Evolutionary conservation across 2,797 vertebrate genomes (phyloP), one percentile per base, ranked within the genome.

Genomic region (Acrossocheilus fasciatus): DNA sequence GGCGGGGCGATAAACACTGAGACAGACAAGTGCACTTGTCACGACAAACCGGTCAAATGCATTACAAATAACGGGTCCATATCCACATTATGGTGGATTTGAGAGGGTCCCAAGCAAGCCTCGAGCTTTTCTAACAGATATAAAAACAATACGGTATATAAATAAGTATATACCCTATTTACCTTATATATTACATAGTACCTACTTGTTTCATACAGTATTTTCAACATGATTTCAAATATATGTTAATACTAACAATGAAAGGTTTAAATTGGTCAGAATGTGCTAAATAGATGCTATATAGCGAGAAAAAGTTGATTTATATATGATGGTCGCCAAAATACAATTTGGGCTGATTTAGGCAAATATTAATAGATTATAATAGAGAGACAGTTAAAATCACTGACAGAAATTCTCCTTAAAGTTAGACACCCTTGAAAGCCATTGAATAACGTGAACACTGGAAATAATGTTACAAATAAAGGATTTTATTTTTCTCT

Each of bases 1-100:
- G 84, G 84, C 84, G 84, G 84, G 36, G 84, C 78, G 15, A 68
- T n/a, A 30, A 41, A 75, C 72, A 34, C 52, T 17, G 15, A 57
- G 14, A 69, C 9, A 0, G 83, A 80, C 68, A 73, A 86, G 84
- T 47, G 41, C 66, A 70, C 66, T 79, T 62, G 26, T 17, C 30
- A 39, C 62, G 9, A 73, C 4, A 34, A 36, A 79, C 34, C 83
- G 64, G 83, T 1, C 17, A 7, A 59, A 59, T 41, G 45, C 59
- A n/a, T 47, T 26, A 68, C 14, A 66, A 43, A 68, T 26, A 12
- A 64, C 43, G 2, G n/a, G 3, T 47, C 43, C 14, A 6, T 15
- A 4, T 26, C 43, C 14, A 6, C 15, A 4, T 26, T n/a, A n/a
- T n/a, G 2, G 20, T 72, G 20, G 20, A 43, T 72, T 72, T 30